Percentiles rank a stretch among this genome's conserved stretches.
phyloP scores from a whole-genome alignment of 2,113 vertebrate species.

The Apaloderma vittatum region DNA sequence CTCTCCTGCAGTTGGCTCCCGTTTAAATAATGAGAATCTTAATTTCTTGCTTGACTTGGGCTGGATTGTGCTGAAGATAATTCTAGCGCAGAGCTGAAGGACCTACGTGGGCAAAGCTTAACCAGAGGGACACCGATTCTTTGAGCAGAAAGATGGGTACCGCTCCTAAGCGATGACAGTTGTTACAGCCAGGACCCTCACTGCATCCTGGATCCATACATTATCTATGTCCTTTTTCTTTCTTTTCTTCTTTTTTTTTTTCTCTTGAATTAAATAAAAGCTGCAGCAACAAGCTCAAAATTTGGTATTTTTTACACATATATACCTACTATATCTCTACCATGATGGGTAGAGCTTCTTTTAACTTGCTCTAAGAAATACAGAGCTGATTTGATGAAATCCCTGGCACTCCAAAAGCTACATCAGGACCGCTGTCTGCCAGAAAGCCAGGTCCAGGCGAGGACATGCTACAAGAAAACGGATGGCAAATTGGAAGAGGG shows the following conservation, averaged over 20 bases:
- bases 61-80: not conserved
- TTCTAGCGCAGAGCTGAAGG: not conserved
- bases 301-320: not conserved
- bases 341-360: not conserved
- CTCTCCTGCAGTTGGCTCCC: not conserved
- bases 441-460: not conserved
- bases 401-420: not conserved
- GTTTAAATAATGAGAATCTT: not conserved
- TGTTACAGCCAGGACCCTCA: not conserved
- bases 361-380: not conserved
- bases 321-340: too few relatives aligned
- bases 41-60: not conserved
- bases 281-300: not conserved
- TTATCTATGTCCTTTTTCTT: not conserved
- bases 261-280: not conserved
- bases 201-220: not conserved
- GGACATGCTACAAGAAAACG: not conserved
- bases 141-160: fast-evolving
- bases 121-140: not conserved
- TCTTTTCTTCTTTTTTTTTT: not conserved
- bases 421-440: not conserved
- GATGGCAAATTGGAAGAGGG: not conserved
- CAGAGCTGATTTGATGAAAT: not conserved
- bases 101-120: not conserved
- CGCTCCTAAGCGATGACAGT: not conserved